Evolutionary conservation across 2,888 invertebrate species (phyloP).

Genomic region (Lordiphosa fenestrarum): DNA sequence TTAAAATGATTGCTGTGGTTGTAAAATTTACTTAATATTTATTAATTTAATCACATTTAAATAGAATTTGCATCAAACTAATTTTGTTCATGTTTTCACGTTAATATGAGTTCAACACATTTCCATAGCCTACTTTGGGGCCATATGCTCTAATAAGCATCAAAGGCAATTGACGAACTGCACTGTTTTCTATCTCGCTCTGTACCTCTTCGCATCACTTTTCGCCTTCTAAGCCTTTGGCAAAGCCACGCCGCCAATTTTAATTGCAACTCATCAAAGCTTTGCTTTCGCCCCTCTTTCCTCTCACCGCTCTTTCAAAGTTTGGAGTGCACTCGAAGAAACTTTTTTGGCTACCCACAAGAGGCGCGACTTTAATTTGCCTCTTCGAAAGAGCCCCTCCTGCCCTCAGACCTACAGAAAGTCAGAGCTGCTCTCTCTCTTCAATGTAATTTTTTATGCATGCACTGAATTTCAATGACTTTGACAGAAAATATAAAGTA

Average conservation of each 20-base stretch:
- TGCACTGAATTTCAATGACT: constrained; percentile 68
- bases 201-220: too few species aligned
- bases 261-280: constrained; percentile 17
- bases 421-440: constrained; percentile 19
- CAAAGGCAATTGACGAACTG: neutral
- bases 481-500: constrained; percentile 47
- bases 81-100: too few species aligned
- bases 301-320: neutral
- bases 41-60: too few species aligned
- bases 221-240: neutral
- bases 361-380: constrained; percentile 50
- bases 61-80: too few species aligned
- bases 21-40: too few species aligned
- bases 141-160: neutral
- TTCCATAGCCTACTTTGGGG: constrained; percentile 1
- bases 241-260: constrained; percentile 9
- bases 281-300: too few species aligned
- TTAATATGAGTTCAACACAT: too few species aligned
- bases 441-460: constrained; percentile 64
- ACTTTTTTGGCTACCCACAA: constrained; percentile 19
- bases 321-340: constrained; percentile 13
- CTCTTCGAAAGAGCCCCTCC: neutral
- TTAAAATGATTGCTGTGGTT: too few species aligned
- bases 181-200: neutral
- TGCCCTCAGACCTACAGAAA: neutral